A percentile compares a stretch with the other conserved stretches of the same genome.
Evolutionary conservation across 35 echinoderm and acorn worm species (phyloP).

Genomic region (Chiridota heheva): DNA sequence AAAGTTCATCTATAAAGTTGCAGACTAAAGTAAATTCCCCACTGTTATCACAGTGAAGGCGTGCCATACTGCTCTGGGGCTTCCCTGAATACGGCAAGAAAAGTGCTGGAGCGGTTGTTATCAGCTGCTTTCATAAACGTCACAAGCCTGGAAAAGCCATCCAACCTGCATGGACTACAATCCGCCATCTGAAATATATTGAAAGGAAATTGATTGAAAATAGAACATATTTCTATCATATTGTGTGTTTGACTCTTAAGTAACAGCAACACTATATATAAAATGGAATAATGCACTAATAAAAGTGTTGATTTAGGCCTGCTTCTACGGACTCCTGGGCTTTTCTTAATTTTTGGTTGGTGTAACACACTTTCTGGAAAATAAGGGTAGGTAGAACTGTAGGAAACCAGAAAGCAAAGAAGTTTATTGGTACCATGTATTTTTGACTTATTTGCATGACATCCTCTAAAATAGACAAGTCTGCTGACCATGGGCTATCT

Average conservation of each 20-base stretch:
- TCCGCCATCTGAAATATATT: neutral
- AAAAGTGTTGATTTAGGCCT: neutral
- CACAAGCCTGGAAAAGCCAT: constrained; percentile 18
- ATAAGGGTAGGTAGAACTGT: too few relatives aligned
- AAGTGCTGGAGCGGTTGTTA: neutral
- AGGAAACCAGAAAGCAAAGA: too few relatives aligned
- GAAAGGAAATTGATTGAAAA: neutral
- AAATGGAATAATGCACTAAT: neutral
- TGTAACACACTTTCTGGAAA: too few relatives aligned
- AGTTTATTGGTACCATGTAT: too few relatives aligned
- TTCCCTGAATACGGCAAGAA: constrained; percentile 4
- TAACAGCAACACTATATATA: neutral
- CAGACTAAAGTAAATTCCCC: constrained; percentile 20
- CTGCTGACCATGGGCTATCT: too few relatives aligned
- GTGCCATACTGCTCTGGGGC: neutral
- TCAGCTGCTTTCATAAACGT: constrained; percentile 7
- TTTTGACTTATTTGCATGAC: too few relatives aligned
- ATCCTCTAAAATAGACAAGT: too few relatives aligned
- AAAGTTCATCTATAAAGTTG: neutral
- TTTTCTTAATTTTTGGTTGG: neutral
- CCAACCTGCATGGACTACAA: constrained; percentile 25
- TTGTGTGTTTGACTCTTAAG: neutral
- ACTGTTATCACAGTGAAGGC: neutral
- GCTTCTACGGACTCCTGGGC: neutral
- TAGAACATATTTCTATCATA: neutral